phyloP scores from a whole-genome alignment of 2,888 invertebrate species.

The Geotrupes spiniger region DNA sequence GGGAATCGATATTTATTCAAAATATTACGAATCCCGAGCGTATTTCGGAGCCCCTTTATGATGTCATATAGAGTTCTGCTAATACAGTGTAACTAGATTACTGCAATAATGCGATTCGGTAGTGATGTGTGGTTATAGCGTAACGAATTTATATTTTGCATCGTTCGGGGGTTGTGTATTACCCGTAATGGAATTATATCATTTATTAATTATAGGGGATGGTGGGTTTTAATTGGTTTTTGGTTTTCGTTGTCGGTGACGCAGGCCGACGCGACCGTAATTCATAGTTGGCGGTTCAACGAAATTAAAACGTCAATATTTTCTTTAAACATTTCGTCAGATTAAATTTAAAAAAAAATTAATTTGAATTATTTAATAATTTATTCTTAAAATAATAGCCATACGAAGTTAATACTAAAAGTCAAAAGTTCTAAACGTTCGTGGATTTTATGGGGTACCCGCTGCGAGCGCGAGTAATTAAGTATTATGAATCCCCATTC shows the following conservation, averaged over 20 bases:
- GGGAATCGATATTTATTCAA: constrained; percentile 1
- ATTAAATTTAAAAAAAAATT: too few species aligned
- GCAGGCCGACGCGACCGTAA: background rate
- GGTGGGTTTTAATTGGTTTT: constrained; percentile 22
- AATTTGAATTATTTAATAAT: too few species aligned
- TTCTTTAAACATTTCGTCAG: too few species aligned
- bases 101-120: constrained; percentile 39
- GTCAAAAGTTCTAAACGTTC: background rate
- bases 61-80: constrained; percentile 25
- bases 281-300: too few species aligned
- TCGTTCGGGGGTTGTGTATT: constrained; percentile 33
- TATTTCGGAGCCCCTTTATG: constrained; percentile 14
- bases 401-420: too few species aligned
- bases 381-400: too few species aligned
- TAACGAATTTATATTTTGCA: constrained; percentile 46
- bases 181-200: constrained; percentile 40
- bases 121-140: constrained; percentile 42
- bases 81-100: constrained; percentile 35
- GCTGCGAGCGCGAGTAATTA: constrained; percentile 18
- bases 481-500: constrained; percentile 22
- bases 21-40: constrained; percentile 1
- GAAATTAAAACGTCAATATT: too few species aligned
- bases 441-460: constrained; percentile 8
- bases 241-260: constrained; percentile 27
- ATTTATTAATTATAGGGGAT: constrained; percentile 41